Conservation (phyloP, 2,113 vertebrate species). For the Macaca fascicularis region T2T-MFA8v1.1 NC_088381.1:58693501-58694000, state of each 20-base stretch:
- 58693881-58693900: not conserved
- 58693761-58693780: not conserved
- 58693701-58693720: not conserved
- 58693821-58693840: too few species aligned
- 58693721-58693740: too few species aligned
- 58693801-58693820: not conserved
- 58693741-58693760: not conserved
- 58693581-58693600: rapidly evolving
- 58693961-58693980: not conserved
- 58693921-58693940: not conserved
- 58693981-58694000: rapidly evolving
- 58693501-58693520: not conserved
- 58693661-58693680: not conserved
- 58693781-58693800: not conserved
- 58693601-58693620: not conserved
- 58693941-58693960: not conserved
- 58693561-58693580: not conserved
- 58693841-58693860: not conserved
- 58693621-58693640: not conserved
- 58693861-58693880: rapidly evolving
- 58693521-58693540: not conserved
- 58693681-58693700: not conserved
- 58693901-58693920: not conserved
- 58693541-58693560: not conserved
- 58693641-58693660: rapidly evolving